phyloP scores from a whole-genome alignment of 2,888 invertebrate genomes.

The Colostygia pectinataria region DNA sequence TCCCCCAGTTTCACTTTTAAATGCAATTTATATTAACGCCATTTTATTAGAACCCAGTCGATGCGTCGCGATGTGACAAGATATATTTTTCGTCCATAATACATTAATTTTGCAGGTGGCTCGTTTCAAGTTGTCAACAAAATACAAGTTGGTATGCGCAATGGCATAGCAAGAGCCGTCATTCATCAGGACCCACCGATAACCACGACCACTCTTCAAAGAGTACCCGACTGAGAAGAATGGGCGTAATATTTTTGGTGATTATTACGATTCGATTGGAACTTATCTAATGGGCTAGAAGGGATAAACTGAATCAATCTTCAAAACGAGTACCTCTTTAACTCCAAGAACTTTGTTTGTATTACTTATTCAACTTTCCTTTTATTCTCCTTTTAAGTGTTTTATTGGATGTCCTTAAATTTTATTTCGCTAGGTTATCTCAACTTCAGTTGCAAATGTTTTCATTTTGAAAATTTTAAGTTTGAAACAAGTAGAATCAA shows the following conservation, averaged over 20 bases:
- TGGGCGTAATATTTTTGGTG: not conserved
- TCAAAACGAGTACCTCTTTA: conserved; percentile 44
- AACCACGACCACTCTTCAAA: too few species aligned
- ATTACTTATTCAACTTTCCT: conserved; percentile 43
- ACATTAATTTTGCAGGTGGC: too few species aligned
- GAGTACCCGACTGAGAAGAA: too few species aligned
- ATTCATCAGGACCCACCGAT: too few species aligned
- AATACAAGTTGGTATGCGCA: too few species aligned
- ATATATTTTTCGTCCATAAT: too few species aligned
- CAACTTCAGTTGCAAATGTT: conserved; percentile 46
- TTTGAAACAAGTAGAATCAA: conserved; percentile 35
- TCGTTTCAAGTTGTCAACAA: too few species aligned
- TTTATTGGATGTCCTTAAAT: conserved; percentile 53
- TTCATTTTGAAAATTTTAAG: conserved; percentile 31
- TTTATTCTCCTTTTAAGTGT: conserved; percentile 53
- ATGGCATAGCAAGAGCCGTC: too few species aligned
- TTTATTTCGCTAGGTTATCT: conserved; percentile 42
- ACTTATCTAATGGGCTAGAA: conserved; percentile 5
- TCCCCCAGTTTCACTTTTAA: too few species aligned
- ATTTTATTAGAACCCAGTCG: too few species aligned
- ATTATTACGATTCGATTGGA: not conserved
- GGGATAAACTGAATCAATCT: conserved; percentile 37
- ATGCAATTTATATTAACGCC: too few species aligned
- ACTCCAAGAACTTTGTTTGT: conserved; percentile 36
- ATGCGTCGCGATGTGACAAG: too few species aligned